Percentiles rank a stretch among this genome's conserved stretches.
Conservation (phyloP, 2,113 vertebrate genomes). For the Pteropus alecto region DNA sequence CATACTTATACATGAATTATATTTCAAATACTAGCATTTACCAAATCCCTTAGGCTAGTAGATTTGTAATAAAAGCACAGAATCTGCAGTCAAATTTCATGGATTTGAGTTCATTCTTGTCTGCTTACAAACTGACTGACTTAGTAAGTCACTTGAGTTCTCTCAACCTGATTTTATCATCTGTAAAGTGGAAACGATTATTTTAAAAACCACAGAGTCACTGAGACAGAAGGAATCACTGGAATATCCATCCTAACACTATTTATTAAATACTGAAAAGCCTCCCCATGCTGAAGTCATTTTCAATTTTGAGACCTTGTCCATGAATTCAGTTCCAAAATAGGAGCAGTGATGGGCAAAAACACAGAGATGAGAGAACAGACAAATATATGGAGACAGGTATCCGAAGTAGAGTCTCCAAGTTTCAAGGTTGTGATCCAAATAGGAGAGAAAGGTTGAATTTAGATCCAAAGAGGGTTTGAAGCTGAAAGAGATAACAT, state of each 20-base stretch:
- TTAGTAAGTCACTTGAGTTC: not conserved
- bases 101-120: not conserved
- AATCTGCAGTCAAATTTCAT: not conserved
- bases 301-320: not conserved
- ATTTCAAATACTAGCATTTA: not conserved
- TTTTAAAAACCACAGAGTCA: not conserved
- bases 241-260: not conserved
- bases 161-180: not conserved
- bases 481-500: not conserved
- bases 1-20: not conserved
- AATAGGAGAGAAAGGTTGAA: not conserved
- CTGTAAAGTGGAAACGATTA: not conserved
- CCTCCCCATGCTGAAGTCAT: not conserved
- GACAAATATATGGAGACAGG: not conserved
- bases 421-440: not conserved
- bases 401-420: not conserved
- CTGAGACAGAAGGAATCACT: not conserved
- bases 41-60: not conserved
- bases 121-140: not conserved
- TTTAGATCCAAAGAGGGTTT: not conserved
- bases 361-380: not conserved
- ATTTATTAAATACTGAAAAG: not conserved
- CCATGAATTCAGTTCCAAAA: not conserved
- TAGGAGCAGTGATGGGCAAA: not conserved
- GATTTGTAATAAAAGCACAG: not conserved